These are phyloP conservation scores for Thaleichthys pacificus DNA, from an alignment of 2,797 vertebrate species.

Conservation along the genomic window DNA sequence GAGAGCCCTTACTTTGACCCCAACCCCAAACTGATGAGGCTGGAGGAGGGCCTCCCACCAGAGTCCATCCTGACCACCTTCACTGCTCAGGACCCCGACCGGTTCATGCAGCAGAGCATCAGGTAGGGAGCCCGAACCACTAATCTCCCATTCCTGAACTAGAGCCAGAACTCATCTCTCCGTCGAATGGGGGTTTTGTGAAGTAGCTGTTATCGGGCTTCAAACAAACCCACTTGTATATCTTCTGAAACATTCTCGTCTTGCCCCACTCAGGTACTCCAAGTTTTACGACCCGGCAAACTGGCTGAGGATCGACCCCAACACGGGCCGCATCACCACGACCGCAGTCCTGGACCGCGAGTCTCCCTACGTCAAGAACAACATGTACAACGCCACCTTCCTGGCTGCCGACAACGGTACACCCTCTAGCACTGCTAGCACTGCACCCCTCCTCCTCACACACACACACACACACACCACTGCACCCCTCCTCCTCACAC, in stretches of 20 bases:
- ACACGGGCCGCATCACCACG: constrained; percentile 87
- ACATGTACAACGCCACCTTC: constrained; percentile 95
- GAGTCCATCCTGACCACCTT: constrained; percentile 83
- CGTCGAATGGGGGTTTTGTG: too few relatives aligned
- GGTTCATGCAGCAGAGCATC: constrained; percentile 90
- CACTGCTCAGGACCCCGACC: constrained; percentile 94
- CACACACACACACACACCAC: not conserved
- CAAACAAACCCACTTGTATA: too few relatives aligned
- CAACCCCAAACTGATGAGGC: constrained; percentile 86
- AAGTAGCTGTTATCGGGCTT: too few relatives aligned
- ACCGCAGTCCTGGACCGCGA: constrained; percentile 91
- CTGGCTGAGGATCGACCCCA: constrained; percentile 91
- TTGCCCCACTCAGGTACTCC: constrained; percentile 80
- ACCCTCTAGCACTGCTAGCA: constrained; percentile 38
- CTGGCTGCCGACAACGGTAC: constrained; percentile 91
- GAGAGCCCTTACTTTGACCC: constrained; percentile 93
- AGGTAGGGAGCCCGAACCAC: constrained; percentile 69
- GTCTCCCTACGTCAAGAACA: constrained; percentile 92
- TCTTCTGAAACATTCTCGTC: not conserved
- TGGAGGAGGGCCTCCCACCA: constrained; percentile 86
- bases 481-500: too few relatives aligned
- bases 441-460: not conserved
- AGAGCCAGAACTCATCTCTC: too few relatives aligned
- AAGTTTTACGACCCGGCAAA: constrained; percentile 92
- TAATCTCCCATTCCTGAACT: too few relatives aligned